These are phyloP conservation scores for Hirtodrosophila trivittata DNA, from an alignment of 2,888 invertebrate genomes.

Conservation along the genomic window DNA sequence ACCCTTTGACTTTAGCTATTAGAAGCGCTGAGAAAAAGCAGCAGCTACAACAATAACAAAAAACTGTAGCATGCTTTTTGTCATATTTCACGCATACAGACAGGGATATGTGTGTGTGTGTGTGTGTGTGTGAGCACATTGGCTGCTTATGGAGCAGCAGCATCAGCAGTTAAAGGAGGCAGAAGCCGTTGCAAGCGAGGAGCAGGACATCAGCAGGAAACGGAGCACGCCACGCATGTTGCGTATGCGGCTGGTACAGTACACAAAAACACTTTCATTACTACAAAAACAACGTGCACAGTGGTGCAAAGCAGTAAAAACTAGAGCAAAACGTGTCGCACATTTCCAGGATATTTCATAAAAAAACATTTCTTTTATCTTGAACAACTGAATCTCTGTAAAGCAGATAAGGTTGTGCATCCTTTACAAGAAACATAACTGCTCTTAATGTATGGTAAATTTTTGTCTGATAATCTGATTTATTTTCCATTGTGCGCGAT, in stretches of 20 bases:
- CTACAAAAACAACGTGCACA: slow-evolving; percentile 48
- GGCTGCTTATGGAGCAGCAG: slow-evolving; percentile 32
- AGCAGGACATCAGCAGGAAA: slow-evolving; percentile 8
- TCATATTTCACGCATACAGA: slow-evolving; percentile 68
- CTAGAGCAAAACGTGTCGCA: too few species aligned
- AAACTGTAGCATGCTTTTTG: slow-evolving; percentile 74
- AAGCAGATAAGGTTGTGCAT: too few species aligned
- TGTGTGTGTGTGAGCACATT: slow-evolving; percentile 16
- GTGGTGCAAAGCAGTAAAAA: slow-evolving; percentile 19
- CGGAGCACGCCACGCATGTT: slow-evolving; percentile 69
- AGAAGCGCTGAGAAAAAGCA: slow-evolving; percentile 69
- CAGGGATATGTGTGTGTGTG: not conserved
- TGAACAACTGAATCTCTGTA: too few species aligned
- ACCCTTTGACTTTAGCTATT: slow-evolving; percentile 77
- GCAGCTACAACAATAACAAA: slow-evolving; percentile 39
- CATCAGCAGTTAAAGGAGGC: slow-evolving; percentile 12
- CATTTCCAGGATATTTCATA: too few species aligned
- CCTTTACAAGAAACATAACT: too few species aligned
- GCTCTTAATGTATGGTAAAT: too few species aligned
- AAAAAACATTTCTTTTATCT: too few species aligned
- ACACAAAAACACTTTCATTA: slow-evolving; percentile 79
- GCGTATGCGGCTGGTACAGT: slow-evolving; percentile 67
- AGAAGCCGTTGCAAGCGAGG: not conserved
- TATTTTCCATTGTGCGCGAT: slow-evolving; percentile 59
- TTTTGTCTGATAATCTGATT: too few species aligned